Base-by-base conservation (phyloP, 2,888 invertebrate genomes). In the Ornithoptera priamus region DNA sequence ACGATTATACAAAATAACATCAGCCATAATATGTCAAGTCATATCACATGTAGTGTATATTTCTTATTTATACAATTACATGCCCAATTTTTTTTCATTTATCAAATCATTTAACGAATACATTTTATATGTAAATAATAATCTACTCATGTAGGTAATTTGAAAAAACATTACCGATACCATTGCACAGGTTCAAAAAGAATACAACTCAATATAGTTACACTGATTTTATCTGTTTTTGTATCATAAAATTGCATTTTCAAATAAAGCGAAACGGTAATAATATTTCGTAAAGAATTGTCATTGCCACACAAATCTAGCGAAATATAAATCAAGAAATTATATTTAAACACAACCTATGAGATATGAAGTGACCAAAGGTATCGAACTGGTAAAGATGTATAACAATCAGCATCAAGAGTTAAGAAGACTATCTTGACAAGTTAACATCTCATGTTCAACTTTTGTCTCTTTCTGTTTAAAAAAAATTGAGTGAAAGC, bases 251-350 rank as follows among this genome's bases (percentile, higher is more conserved):
- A 22, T 4, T 20, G 22, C 22, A 15, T 58, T 46, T 58, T 15
- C 57, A 58, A 58, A 1, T 58, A 15, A 22, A 58, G 57, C 22
- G 18, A 58, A 39, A 30, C 24, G 36, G 50, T 30, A 68, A 50
- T 68, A 60, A 36, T 60, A 53, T 12, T 68, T 46, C 17, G 39
- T 57, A 42, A 10, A 30, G 62, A 46, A 62, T 67, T 62, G 57
- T 62, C 46, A 68, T 62, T 63, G 62, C 42, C 62, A 62, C 62
- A 24, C n/a, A 17, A 62, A 24, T 58, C 30, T 59, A 58, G 20
- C 50, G 50, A 63, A 53, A 53, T 53, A 53, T 7, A 53, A 53
- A 18, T 53, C n/a, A 53, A 18, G 50, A 50, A 18, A 50, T 50
- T 12, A 50, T 42, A 42, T 22, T 22, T 22, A 22, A 46, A 15